phyloP scores from a whole-genome alignment of 2,797 vertebrate species.

The Florisuga fusca region DNA sequence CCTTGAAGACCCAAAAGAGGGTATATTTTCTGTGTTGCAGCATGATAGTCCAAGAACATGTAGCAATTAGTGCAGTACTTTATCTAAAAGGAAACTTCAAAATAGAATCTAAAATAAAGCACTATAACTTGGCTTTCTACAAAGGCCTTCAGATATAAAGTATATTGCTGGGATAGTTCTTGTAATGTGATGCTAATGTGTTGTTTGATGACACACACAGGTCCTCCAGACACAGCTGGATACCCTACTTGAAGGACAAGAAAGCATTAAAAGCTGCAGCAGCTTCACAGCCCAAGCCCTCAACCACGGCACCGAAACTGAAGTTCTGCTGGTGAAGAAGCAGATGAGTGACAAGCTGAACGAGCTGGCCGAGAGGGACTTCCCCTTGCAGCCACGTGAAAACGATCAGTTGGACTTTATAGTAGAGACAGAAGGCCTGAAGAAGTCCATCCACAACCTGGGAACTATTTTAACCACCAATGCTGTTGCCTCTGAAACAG shows the following conservation, averaged over 20 bases:
- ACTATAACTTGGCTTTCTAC: neutral
- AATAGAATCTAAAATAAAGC: neutral
- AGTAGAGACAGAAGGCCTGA: constrained; percentile 93
- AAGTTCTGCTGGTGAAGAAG: constrained; percentile 96
- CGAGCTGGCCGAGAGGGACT: constrained; percentile 88
- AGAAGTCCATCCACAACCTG: constrained; percentile 96
- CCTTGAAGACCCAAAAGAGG: neutral
- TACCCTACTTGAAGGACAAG: constrained; percentile 91
- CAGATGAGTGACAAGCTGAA: constrained; percentile 94
- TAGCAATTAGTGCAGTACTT: neutral
- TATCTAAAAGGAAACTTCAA: neutral
- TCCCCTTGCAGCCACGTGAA: constrained; percentile 91
- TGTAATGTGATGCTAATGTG: neutral
- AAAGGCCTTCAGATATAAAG: neutral
- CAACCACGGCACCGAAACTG: constrained; percentile 91
- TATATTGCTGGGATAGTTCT: neutral
- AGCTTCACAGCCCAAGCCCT: constrained; percentile 95
- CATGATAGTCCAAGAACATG: neutral
- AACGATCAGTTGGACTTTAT: constrained; percentile 94
- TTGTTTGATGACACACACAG: constrained; percentile 71
- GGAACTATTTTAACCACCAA: constrained; percentile 94
- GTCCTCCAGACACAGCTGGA: constrained; percentile 95
- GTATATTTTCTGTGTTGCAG: neutral
- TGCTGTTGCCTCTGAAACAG: constrained; percentile 92
- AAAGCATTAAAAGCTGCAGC: constrained; percentile 93